phyloP scores from a whole-genome alignment of 2,797 vertebrate species.

The Megalops cyprinoides region DNA sequence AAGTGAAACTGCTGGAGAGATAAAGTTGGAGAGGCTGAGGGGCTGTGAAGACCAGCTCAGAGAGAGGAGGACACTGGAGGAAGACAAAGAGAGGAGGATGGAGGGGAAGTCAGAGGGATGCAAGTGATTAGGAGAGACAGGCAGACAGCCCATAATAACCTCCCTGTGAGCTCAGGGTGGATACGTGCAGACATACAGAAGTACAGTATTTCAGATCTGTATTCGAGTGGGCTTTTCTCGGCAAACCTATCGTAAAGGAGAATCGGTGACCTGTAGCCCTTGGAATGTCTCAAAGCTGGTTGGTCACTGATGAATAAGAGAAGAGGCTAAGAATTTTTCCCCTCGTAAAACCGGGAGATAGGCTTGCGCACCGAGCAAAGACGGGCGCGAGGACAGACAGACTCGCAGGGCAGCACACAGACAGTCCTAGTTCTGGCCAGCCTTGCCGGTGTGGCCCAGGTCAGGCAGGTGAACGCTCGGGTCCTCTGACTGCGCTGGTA shows the following conservation, averaged over 20 bases:
- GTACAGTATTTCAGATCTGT: not conserved
- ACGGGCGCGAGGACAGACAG: not conserved
- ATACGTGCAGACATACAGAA: not conserved
- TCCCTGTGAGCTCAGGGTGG: not conserved
- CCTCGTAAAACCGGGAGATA: not conserved
- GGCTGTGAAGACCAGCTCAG: not conserved
- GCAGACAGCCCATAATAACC: too few species aligned
- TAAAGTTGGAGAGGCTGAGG: not conserved
- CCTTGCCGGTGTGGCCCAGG: not conserved
- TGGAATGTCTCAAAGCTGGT: not conserved
- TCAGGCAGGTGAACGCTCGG: not conserved
- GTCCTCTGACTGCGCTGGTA: not conserved
- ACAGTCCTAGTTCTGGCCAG: not conserved
- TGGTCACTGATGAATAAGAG: not conserved
- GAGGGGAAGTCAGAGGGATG: slow-evolving; percentile 6
- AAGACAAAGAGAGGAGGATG: slow-evolving; percentile 4
- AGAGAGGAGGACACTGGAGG: not conserved
- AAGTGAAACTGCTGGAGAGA: not conserved
- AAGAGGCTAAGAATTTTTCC: slow-evolving; percentile 32
- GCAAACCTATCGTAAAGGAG: not conserved
- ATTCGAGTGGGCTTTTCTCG: not conserved
- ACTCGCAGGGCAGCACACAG: not conserved
- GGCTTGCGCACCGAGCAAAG: not conserved
- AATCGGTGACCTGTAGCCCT: not conserved
- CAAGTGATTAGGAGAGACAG: not conserved